Base-by-base conservation (phyloP, 2,113 vertebrate genomes). In the Tor tambroides region DNA sequence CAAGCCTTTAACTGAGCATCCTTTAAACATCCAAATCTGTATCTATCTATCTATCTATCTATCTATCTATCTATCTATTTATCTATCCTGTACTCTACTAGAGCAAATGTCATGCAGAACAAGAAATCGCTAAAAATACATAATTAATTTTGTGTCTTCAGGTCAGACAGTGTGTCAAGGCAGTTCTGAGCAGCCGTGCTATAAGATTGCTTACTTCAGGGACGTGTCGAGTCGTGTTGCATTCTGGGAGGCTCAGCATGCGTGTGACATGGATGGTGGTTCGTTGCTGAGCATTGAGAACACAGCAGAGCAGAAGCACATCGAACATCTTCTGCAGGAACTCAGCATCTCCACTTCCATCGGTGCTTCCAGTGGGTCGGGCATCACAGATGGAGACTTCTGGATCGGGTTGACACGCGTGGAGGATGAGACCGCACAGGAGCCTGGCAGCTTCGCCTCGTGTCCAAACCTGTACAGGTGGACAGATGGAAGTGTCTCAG, bases 201-300 rank as follows among this genome's bases (percentile, higher is more conserved):
- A 99, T 91, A 99, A 99, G 85, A 96, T 99, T 12, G 98, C 98
- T 1, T 98, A 99, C 89, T 99, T 99, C 93, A 97, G 96, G 0
- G 97, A 99, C 5, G 92, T 99, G 89, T 95, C 97, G 1, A 97
- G 98, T 76, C 95, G 98, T 0, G 96, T 99, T 26, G 96, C 96
- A 32, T 99, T 98, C 88, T 91, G 92, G 77, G 98, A 99, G 89
- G 98, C 98, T 0, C 92, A 90, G 4, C 94, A 95, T 74, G 97
- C 96, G 3, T 99, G 98, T 38, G 95, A 96, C 90, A 95, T 96
- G 1, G 97, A 98, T 7, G 95, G 94, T 0, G 98, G 98, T 0
- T 90, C 94, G 0, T 93, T 99, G 38, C 94, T 98, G 61, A 99
- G 97, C 88, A 92, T 99, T 17, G 94, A 97, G 88, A 97, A 92